phyloP scores from a whole-genome alignment of 92 coral and sea anemone genomes.

The Umimayanthus kanabou region DNA sequence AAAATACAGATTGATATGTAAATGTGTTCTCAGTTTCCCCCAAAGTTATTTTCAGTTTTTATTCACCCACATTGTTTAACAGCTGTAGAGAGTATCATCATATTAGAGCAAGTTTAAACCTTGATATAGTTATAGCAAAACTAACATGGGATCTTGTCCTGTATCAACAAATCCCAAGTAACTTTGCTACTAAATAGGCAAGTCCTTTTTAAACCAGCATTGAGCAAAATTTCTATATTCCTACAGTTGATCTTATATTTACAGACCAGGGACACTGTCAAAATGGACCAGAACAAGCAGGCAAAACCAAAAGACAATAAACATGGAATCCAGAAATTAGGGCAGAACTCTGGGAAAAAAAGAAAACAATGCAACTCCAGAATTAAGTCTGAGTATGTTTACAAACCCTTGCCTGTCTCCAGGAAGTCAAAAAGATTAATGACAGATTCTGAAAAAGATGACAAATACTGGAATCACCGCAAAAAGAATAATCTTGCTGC shows the following conservation, averaged over 20 bases:
- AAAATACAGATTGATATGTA: too few species aligned
- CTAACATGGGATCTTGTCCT: too few species aligned
- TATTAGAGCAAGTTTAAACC: too few species aligned
- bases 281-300: background rate
- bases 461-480: slow-evolving; percentile 54
- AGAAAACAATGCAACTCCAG: background rate
- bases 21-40: too few species aligned
- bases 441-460: slow-evolving; percentile 47
- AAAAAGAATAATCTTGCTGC: slow-evolving; percentile 53
- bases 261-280: background rate
- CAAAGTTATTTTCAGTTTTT: too few species aligned
- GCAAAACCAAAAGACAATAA: background rate
- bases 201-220: too few species aligned
- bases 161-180: too few species aligned
- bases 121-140: too few species aligned
- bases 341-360: background rate
- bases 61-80: too few species aligned
- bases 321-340: background rate
- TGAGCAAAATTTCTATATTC: too few species aligned
- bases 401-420: slow-evolving; percentile 44
- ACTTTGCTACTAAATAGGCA: too few species aligned
- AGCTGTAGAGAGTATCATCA: too few species aligned
- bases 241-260: background rate
- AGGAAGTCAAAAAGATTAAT: slow-evolving; percentile 41
- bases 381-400: background rate